phyloP scores from a whole-genome alignment of 2,888 invertebrate genomes.

The Ochropacha duplaris region DNA sequence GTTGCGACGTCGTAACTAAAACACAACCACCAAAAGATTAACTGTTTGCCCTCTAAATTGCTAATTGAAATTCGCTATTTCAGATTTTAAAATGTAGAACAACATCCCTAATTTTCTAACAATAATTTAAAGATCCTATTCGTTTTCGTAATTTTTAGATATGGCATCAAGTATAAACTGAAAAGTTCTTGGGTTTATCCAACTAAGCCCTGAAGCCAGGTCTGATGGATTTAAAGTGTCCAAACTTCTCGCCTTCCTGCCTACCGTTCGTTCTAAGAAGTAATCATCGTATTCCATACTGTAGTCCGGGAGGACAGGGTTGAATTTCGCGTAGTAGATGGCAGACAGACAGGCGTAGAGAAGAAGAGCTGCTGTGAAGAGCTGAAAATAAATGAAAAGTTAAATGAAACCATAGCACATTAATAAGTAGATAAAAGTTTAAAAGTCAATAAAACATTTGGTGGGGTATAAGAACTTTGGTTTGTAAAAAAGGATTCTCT shows the following conservation, averaged over 20 bases:
- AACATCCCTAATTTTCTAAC: constrained; percentile 22
- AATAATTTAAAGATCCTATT: constrained; percentile 31
- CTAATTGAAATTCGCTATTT: too few relatives aligned
- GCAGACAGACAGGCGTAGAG: constrained; percentile 94
- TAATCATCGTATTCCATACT: constrained; percentile 89
- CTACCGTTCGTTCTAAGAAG: constrained; percentile 86
- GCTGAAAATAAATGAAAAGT: constrained; percentile 75
- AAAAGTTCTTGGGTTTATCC: constrained; percentile 84
- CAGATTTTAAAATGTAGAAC: too few relatives aligned
- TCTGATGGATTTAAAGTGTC: constrained; percentile 57
- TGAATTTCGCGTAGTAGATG: constrained; percentile 94
- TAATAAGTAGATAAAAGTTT: too few relatives aligned
- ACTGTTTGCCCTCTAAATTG: too few relatives aligned
- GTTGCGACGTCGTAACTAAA: too few relatives aligned
- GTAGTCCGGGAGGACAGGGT: constrained; percentile 90
- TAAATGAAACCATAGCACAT: too few relatives aligned
- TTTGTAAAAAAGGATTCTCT: too few relatives aligned
- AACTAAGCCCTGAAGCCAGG: constrained; percentile 72
- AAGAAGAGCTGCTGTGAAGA: constrained; percentile 90
- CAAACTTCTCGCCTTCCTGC: constrained; percentile 70
- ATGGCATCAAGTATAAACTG: constrained; percentile 86
- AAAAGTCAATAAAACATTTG: too few relatives aligned
- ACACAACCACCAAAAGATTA: too few relatives aligned
- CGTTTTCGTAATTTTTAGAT: constrained; percentile 60
- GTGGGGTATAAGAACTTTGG: too few relatives aligned